Percentiles rank a stretch among this genome's conserved stretches.
Conservation (phyloP, 2,113 vertebrate genomes). For the Procapra przewalskii region DNA sequence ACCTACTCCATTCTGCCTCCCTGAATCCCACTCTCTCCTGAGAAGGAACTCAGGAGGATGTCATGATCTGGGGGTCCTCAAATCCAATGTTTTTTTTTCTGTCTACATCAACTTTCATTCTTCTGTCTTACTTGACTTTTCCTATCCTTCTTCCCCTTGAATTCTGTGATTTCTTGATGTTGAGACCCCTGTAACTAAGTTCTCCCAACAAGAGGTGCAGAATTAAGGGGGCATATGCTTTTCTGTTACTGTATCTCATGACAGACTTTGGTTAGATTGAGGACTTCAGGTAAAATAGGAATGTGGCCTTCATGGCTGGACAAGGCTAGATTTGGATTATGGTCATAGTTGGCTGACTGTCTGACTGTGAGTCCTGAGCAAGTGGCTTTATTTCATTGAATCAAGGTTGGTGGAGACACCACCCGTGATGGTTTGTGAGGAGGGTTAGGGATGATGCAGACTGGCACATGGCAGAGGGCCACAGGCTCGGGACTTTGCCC, state of each 20-base stretch:
- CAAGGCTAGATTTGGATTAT: neutral
- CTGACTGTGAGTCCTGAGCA: neutral
- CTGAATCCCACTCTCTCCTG: neutral
- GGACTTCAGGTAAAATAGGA: neutral
- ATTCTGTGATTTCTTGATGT: neutral
- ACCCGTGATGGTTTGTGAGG: neutral
- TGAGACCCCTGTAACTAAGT: neutral
- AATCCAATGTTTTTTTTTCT: neutral
- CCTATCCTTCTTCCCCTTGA: neutral
- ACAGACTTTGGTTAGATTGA: neutral
- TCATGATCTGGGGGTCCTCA: neutral
- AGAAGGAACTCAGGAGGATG: neutral
- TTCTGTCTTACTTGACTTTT: neutral
- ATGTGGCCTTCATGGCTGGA: neutral
- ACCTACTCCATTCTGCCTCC: fast-evolving
- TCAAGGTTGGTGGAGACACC: neutral
- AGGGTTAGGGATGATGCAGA: no score
- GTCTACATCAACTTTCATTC: neutral
- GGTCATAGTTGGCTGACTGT: neutral
- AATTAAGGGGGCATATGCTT: neutral
- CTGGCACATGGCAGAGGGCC: fast-evolving
- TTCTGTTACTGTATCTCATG: neutral
- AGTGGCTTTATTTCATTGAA: neutral
- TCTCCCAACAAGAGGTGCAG: neutral
- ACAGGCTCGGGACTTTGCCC: neutral